A percentile compares a stretch with the other conserved stretches of the same genome.
phyloP scores from a whole-genome alignment of 2,888 invertebrate species.

The Epinotia demarniana region DNA sequence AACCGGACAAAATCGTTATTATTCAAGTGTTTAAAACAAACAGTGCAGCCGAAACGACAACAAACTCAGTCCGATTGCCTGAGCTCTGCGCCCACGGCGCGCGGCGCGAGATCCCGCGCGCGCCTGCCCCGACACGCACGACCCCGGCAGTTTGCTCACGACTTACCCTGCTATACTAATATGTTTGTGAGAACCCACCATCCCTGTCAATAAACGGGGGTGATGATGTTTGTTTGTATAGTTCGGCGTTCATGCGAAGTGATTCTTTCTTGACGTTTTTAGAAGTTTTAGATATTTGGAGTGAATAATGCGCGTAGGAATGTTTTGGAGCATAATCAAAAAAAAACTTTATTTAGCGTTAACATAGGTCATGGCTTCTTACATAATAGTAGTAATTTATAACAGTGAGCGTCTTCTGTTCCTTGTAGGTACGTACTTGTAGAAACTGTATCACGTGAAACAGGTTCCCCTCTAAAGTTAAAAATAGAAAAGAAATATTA shows the following conservation, averaged over 20 bases:
- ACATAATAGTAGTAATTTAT: too few species aligned
- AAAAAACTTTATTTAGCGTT: not conserved
- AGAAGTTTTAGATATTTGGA: not conserved
- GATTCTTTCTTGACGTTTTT: not conserved
- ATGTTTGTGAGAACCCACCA: conserved; percentile 47
- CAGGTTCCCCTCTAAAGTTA: too few species aligned
- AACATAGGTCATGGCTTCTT: too few species aligned
- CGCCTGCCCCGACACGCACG: conserved; percentile 65
- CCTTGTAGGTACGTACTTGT: too few species aligned
- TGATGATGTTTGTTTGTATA: conserved; percentile 10
- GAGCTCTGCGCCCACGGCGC: conserved; percentile 57
- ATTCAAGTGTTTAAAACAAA: conserved; percentile 12
- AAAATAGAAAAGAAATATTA: too few species aligned
- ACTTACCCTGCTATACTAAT: conserved; percentile 30
- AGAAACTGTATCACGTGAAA: too few species aligned
- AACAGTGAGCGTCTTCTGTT: too few species aligned
- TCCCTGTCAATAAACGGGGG: conserved; percentile 18
- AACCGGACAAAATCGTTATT: conserved; percentile 18
- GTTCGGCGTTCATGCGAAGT: not conserved
- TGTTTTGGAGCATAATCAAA: not conserved
- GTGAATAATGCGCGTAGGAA: not conserved
- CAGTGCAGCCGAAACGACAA: conserved; percentile 23
- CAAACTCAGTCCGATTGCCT: conserved; percentile 16
- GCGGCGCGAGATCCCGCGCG: conserved; percentile 67
- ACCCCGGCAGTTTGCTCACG: conserved; percentile 56